Percentiles rank a stretch among this genome's conserved stretches.
Evolutionary conservation across 2,797 vertebrate genomes (phyloP).

Genomic region (Brotula barbata): DNA sequence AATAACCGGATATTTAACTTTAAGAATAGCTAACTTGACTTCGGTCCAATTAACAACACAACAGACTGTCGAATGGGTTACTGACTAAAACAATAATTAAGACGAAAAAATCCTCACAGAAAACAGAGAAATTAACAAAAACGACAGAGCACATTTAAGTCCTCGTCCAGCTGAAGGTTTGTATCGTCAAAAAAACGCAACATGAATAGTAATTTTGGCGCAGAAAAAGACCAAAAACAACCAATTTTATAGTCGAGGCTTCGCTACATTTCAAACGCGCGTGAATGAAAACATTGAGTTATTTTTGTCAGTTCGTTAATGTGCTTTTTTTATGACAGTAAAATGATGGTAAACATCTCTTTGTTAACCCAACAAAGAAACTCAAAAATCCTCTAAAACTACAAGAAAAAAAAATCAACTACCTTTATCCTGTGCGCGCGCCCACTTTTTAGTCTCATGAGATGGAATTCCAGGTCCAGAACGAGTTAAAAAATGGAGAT

Average conservation of each 20-base stretch:
- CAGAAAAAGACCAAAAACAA: background rate
- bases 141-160: background rate
- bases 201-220: background rate
- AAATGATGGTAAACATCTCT: conserved; percentile 19
- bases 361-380: conserved; percentile 60
- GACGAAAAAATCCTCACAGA: background rate
- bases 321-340: no score
- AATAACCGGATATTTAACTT: conserved; percentile 17
- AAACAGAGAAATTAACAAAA: background rate
- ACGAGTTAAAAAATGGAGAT: conserved; percentile 7
- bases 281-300: no score
- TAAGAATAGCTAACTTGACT: background rate
- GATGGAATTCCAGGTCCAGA: conserved; percentile 30
- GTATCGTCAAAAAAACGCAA: background rate
- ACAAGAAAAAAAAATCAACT: conserved; percentile 46
- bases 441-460: conserved; percentile 50
- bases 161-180: background rate
- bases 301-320: no score
- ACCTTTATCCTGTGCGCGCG: conserved; percentile 45
- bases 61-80: background rate
- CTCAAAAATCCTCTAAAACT: conserved; percentile 5
- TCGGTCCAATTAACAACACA: background rate
- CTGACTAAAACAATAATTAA: background rate
- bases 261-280: no score
- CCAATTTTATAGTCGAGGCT: no score